Evolutionary conservation across 2,888 invertebrate genomes (phyloP).

Genomic region (Drosophila borealis): DNA sequence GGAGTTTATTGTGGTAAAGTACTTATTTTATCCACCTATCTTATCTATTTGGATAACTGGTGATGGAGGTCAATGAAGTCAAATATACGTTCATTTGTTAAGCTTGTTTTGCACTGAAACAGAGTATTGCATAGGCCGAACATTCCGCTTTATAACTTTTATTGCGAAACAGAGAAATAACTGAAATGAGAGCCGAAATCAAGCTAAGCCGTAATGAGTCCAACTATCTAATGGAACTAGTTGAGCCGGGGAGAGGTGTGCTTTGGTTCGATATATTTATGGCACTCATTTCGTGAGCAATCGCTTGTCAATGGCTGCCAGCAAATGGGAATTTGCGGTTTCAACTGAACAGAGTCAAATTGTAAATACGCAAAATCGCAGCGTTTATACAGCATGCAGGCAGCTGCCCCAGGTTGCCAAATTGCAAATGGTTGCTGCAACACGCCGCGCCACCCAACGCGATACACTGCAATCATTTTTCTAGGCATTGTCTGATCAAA

Average conservation of each 20-base stretch:
- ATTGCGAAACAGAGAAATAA: not conserved
- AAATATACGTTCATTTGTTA: no score
- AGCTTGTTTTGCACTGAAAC: not conserved
- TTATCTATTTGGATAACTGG: no score
- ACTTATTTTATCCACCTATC: no score
- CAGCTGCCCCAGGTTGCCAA: not conserved
- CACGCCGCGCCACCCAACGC: not conserved
- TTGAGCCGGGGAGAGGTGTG: not conserved
- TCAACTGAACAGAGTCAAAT: slow-evolving; percentile 27
- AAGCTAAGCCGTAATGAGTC: slow-evolving; percentile 33
- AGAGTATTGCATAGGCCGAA: not conserved
- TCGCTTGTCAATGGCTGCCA: slow-evolving; percentile 54
- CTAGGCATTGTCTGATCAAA: slow-evolving; percentile 17
- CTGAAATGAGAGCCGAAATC: slow-evolving; percentile 10
- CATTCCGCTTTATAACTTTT: not conserved
- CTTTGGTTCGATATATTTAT: slow-evolving; percentile 58
- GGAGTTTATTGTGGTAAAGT: no score
- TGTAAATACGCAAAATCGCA: slow-evolving; percentile 20
- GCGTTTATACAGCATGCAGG: slow-evolving; percentile 25
- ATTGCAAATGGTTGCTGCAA: not conserved
- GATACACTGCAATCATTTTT: not conserved
- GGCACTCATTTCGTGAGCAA: slow-evolving; percentile 70
- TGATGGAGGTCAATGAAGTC: no score
- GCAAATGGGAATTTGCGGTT: slow-evolving; percentile 70
- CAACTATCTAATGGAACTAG: slow-evolving; percentile 6